A percentile compares a stretch with the other conserved stretches of the same genome.
Conservation (phyloP, 2,888 invertebrate genomes). For the Nebria brevicollis region DNA sequence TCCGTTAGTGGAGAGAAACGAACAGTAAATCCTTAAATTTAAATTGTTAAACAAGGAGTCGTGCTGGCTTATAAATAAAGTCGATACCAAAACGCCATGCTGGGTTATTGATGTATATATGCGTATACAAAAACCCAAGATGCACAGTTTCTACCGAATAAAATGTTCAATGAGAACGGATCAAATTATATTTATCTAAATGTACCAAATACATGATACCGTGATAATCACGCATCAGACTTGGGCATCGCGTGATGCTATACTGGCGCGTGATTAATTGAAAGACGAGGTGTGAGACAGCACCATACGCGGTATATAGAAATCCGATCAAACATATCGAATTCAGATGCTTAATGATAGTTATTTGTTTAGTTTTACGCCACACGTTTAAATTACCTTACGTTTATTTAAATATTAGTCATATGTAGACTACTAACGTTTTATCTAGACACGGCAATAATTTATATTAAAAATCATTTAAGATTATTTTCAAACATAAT, state of each 20-base stretch:
- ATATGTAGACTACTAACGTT: too few species aligned
- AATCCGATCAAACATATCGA: background rate
- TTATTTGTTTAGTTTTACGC: too few species aligned
- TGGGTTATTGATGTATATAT: constrained; percentile 8
- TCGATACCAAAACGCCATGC: background rate
- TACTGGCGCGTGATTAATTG: constrained; percentile 25
- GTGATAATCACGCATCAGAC: background rate
- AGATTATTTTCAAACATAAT: too few species aligned
- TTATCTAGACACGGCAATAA: too few species aligned
- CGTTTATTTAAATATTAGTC: too few species aligned
- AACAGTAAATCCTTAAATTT: constrained; percentile 21
- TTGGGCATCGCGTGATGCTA: constrained; percentile 15
- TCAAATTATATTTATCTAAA: background rate
- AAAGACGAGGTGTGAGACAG: constrained; percentile 27
- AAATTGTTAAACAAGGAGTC: constrained; percentile 12
- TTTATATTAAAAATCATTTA: too few species aligned
- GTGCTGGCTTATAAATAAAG: constrained; percentile 10
- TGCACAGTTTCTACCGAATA: background rate
- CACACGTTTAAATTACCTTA: too few species aligned
- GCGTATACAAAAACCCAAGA: background rate
- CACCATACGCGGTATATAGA: background rate
- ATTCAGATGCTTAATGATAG: background rate
- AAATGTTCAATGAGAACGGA: background rate
- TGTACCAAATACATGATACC: background rate
- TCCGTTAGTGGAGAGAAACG: too few species aligned